A percentile compares a stretch with the other conserved stretches of the same genome.
Conservation (phyloP, 2,113 vertebrate genomes). For the Oenanthe melanoleuca region DNA sequence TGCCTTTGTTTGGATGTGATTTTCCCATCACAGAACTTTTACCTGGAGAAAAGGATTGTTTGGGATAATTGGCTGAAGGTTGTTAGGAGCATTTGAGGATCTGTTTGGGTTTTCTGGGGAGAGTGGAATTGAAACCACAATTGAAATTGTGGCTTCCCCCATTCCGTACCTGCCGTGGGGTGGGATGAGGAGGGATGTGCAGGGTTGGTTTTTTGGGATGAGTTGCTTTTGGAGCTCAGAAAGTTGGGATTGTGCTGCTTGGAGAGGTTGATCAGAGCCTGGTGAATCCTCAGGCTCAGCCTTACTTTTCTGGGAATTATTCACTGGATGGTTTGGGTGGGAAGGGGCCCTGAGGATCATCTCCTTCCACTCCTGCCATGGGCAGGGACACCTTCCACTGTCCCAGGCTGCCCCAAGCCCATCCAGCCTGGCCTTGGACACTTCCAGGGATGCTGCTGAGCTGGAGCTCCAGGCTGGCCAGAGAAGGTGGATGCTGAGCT, state of each 20-base stretch:
- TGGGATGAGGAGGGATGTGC: rapidly evolving
- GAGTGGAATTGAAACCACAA: rapidly evolving
- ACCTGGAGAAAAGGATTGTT: not conserved
- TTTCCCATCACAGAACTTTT: rapidly evolving
- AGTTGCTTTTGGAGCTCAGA: rapidly evolving
- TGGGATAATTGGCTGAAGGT: not conserved
- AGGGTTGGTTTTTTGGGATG: not conserved
- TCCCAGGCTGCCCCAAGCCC: not conserved
- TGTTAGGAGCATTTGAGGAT: rapidly evolving
- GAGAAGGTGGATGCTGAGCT: not conserved
- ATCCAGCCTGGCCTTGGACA: rapidly evolving
- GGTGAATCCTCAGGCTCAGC: rapidly evolving
- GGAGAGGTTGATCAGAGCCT: not conserved
- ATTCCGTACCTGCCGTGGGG: rapidly evolving
- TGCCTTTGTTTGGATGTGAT: rapidly evolving
- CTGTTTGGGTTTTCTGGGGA: not conserved
- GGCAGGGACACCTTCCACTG: not conserved
- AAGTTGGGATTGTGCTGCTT: not conserved
- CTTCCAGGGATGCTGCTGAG: not conserved
- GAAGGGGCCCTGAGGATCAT: not conserved
- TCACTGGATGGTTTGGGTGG: not conserved
- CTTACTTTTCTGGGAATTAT: not conserved
- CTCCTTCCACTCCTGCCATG: rapidly evolving
- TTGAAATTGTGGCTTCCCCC: not conserved
- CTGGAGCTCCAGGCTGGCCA: not conserved